Base-by-base conservation (phyloP, 2,797 vertebrate species). In the Lophotriccus pileatus region DNA sequence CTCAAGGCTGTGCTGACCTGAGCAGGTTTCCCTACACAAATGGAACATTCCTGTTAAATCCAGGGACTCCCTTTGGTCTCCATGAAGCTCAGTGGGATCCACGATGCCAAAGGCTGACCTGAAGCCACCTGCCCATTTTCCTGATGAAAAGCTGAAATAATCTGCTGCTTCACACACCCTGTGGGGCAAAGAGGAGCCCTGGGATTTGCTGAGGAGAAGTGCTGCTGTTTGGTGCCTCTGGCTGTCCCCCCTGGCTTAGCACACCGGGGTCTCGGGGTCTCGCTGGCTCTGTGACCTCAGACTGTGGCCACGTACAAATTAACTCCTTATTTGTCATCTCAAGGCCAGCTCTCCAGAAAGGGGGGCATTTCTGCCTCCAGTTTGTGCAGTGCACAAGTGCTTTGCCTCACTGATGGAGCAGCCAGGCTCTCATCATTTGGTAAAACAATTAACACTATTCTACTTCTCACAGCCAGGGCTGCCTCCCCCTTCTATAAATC, bases 1-100 rank as follows among this genome's bases (percentile, higher is more conserved):
- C 39, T 28, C 2, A 0, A 13, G 23, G 46, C 64, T 30, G 16
- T 8, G 34, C 60, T 50, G 37, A 2, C 32, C 50, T 0, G 0
- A 67, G 36, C 14, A 7, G 41, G 15, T 46, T 76, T n/a, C 53
- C 64, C 68, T 19, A 1, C 27, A 22, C 6, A 8, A 34, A n/a
- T 23, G 3, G 58, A 74, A 56, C 3, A 50, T 59, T 60, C 23
- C 20, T 12, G n/a, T 32, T n/a, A 49, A 68, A 81, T 9, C 39
- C 18, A 8, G 0, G 1, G 41, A 37, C 37, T 58, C 32, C 24
- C 14, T 70, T 58, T 15, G 7, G 14, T 27, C 32, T 23, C 76
- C 3, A 0, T 4, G 60, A 63, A 63, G 14, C 62, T 25, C 36
- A 32, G 28, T 0, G 1, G 30, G 56, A 60, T 28, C 47, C 34